phyloP scores from a whole-genome alignment of 2,797 vertebrate genomes.

The Alosa sapidissima region DNA sequence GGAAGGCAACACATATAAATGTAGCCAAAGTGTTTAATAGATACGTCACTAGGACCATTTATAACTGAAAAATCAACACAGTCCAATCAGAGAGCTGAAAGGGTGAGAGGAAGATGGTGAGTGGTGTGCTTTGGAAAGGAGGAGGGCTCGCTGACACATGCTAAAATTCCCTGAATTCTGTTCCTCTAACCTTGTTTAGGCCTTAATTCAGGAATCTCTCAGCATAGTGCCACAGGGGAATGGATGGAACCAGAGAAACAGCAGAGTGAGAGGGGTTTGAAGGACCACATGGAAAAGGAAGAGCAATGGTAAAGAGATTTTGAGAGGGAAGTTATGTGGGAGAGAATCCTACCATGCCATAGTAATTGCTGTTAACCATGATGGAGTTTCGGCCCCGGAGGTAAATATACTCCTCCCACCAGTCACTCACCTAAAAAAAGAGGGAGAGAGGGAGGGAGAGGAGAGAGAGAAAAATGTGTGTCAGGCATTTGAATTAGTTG shows the following conservation, averaged over 20 bases:
- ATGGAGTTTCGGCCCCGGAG: constrained; percentile 81
- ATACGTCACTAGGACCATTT: background rate
- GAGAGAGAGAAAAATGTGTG: background rate
- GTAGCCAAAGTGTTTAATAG: too few relatives aligned
- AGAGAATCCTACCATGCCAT: constrained; percentile 78
- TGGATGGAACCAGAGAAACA: background rate
- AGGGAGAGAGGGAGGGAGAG: too few relatives aligned
- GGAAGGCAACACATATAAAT: too few relatives aligned
- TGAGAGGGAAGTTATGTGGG: background rate
- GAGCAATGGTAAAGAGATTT: background rate
- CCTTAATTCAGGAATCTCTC: constrained; percentile 22
- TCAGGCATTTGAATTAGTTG: background rate
- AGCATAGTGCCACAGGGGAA: background rate
- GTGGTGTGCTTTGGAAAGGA: background rate
- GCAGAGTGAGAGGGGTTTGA: background rate
- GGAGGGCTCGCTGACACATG: constrained; percentile 7
- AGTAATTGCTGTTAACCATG: constrained; percentile 93
- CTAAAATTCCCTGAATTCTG: constrained; percentile 20
- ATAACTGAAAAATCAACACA: background rate
- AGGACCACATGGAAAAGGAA: background rate
- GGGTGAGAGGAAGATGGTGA: background rate
- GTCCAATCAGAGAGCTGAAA: background rate
- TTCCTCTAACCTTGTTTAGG: constrained; percentile 14
- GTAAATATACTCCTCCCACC: constrained; percentile 92
- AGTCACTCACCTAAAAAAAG: constrained; percentile 82